Conservation (phyloP, 1,140 invertebrate species). For the Cryptotermes secundus region DNA sequence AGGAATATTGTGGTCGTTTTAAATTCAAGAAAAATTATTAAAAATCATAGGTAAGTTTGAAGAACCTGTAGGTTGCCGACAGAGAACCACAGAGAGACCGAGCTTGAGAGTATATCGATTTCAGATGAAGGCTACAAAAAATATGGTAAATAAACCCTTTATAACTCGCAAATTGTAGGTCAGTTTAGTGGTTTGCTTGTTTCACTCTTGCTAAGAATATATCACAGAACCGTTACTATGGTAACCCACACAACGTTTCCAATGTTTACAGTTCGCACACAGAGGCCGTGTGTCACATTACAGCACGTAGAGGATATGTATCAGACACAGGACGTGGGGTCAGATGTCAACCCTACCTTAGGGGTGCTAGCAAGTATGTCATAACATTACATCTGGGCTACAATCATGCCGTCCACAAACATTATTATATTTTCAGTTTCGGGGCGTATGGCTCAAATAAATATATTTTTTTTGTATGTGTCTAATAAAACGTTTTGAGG, state of each 20-base stretch:
- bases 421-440: too few relatives aligned
- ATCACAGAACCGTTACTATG: neutral
- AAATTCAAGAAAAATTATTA: too few relatives aligned
- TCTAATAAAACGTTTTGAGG: too few relatives aligned
- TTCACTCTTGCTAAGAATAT: neutral
- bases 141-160: neutral
- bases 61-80: neutral
- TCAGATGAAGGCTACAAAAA: neutral
- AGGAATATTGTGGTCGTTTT: too few relatives aligned
- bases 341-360: too few relatives aligned
- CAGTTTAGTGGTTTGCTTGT: neutral
- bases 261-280: neutral
- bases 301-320: neutral
- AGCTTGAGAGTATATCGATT: neutral
- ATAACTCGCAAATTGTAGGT: neutral
- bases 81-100: neutral
- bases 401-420: too few relatives aligned
- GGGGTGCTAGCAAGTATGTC: too few relatives aligned
- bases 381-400: too few relatives aligned
- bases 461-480: too few relatives aligned
- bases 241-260: neutral
- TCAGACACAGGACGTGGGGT: neutral
- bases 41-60: neutral
- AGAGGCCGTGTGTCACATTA: slow-evolving; percentile 1
- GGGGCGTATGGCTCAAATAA: too few relatives aligned